Evolutionary conservation across 2,797 vertebrate genomes (phyloP).

Genomic region (Danio tinwini): DNA sequence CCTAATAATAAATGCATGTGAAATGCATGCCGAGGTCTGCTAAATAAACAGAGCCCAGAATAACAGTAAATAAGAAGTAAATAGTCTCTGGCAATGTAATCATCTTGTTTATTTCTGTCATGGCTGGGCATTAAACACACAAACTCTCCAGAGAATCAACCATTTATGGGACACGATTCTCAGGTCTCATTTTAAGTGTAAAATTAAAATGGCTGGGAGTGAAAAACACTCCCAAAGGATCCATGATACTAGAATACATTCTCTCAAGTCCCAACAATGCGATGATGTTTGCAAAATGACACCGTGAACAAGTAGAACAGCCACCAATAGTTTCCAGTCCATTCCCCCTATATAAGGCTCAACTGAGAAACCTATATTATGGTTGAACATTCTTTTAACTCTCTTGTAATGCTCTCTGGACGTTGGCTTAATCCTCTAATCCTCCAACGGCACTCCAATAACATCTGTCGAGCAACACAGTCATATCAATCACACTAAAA

Average conservation of each 20-base stretch:
- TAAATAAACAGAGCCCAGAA: conserved; percentile 12
- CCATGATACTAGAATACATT: not conserved
- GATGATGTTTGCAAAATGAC: not conserved
- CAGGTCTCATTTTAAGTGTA: conserved; percentile 3
- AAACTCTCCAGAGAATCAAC: conserved; percentile 20
- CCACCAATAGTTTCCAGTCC: not conserved
- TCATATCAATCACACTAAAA: conserved; percentile 44
- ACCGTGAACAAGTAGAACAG: not conserved
- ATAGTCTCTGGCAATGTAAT: conserved; percentile 27
- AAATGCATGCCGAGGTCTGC: conserved; percentile 12
- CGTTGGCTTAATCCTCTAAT: conserved; percentile 34
- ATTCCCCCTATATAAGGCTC: not conserved
- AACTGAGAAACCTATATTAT: not conserved
- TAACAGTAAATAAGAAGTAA: conserved; percentile 33
- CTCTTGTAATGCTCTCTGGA: conserved; percentile 11
- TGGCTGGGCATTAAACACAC: conserved; percentile 14
- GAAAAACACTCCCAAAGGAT: not conserved
- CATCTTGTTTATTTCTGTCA: conserved; percentile 16
- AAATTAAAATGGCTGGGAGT: not conserved
- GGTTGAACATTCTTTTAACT: conserved; percentile 14
- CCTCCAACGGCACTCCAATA: conserved; percentile 21
- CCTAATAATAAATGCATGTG: conserved; percentile 21
- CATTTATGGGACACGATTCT: conserved; percentile 21
- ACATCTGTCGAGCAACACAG: conserved; percentile 38
- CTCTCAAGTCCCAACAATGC: not conserved